phyloP scores from a whole-genome alignment of 2,888 invertebrate species.

The Trissonchulus sp. region DNA sequence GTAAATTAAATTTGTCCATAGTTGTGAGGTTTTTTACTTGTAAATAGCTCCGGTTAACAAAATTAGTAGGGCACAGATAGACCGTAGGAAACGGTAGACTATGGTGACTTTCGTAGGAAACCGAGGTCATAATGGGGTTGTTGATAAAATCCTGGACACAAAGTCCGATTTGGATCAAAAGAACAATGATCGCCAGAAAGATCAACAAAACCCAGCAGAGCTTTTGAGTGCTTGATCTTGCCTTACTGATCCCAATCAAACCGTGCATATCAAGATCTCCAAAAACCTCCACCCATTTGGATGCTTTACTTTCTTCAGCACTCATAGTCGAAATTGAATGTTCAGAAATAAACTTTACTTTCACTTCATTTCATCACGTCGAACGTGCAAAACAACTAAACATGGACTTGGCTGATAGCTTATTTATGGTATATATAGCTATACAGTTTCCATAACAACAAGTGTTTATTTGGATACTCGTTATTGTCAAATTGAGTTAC shows the following conservation, averaged over 20 bases:
- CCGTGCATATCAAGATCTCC: conserved; percentile 16
- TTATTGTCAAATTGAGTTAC: no score
- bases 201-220: neutral
- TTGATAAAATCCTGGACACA: neutral
- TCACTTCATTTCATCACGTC: no score
- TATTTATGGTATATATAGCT: no score
- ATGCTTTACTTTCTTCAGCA: no score
- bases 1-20: no score
- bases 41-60: neutral
- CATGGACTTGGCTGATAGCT: no score
- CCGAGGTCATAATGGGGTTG: neutral
- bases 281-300: neutral
- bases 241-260: neutral
- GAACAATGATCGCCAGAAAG: neutral
- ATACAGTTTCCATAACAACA: no score
- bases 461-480: no score
- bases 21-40: no score
- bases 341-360: no score
- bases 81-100: conserved; percentile 7
- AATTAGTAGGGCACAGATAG: conserved; percentile 14
- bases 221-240: neutral
- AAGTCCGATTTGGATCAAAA: neutral
- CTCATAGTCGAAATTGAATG: no score
- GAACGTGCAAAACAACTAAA: no score
- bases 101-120: neutral